Evolutionary conservation across 2,888 invertebrate species (phyloP), one percentile per base, ranked within the genome.

Genomic region (Physocephala rufipes): DNA sequence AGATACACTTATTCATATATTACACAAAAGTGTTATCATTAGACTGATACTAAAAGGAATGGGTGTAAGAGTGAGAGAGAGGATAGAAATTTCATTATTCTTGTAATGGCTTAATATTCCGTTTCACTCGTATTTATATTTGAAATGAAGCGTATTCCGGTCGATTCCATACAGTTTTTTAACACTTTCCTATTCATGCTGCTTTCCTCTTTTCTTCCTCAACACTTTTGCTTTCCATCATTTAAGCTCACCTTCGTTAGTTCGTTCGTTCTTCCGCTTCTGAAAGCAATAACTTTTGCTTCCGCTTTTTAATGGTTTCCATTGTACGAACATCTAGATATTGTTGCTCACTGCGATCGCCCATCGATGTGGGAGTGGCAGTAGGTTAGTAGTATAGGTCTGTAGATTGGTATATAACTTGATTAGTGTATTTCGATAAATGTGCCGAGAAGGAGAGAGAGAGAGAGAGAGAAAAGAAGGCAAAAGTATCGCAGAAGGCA

Each of bases 101-200:
- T 65, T 36, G 65, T 45, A 55, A 24, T 67, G 26, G 58, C 36
- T 13, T 55, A 58, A 28, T 64, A 47, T 43, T 24, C 71, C 26
- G 61, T 66, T 51, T 45, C 30, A 24, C 45, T 47, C 71, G 55
- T 28, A 65, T 58, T 53, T 67, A 21, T 58, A 64, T 69, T n/a
- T 62, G 69, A 70, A 72, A 70, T 69, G 61, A 66, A 72, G 72
- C 62, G 61, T 43, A 62, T 66, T 70, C 53, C 62, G 4, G 36
- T 36, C 9, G 36, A 7, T n/a, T n/a, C n/a, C n/a, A n/a, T 36
- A 66, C 66, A 51, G 43, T 16, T 21, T 28, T 58, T 19, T 28
- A 51, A 26, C 16, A 24, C 47, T 16, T n/a, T 51, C 28, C n/a
- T n/a, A 19, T 19, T 30, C 19, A 5, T 9, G 19, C 30, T 2